Evolutionary conservation across 35 echinoderm and acorn worm species (phyloP).

Genomic region (Apostichopus parvimensis): DNA sequence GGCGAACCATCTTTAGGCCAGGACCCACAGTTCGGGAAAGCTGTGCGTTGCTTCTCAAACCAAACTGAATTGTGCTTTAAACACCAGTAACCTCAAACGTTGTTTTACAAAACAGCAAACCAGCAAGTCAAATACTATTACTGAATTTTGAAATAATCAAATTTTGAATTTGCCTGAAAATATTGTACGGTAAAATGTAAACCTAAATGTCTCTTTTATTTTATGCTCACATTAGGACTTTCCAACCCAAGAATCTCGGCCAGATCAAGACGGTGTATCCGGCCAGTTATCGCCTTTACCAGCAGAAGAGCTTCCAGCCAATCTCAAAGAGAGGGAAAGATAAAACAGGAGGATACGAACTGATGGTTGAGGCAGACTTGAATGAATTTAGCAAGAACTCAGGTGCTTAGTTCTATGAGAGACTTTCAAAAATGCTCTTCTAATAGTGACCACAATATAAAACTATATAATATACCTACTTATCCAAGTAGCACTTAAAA

Average conservation of each 20-base stretch:
- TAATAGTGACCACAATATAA: no score
- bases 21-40: no score
- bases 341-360: conserved; percentile 32
- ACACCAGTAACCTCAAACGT: neutral
- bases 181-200: neutral
- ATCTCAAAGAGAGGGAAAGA: conserved; percentile 20
- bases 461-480: no score
- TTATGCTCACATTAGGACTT: conserved; percentile 58
- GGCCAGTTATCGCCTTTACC: conserved; percentile 68
- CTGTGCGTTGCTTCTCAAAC: no score
- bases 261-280: conserved; percentile 96
- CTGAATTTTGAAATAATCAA: neutral
- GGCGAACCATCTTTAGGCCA: no score
- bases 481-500: no score
- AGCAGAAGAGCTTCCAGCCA: conserved; percentile 56
- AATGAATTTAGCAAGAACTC: neutral
- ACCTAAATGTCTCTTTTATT: neutral
- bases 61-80: no score
- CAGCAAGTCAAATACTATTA: neutral
- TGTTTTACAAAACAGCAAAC: neutral
- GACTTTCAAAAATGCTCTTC: neutral
- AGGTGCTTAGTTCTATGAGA: neutral
- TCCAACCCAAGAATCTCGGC: conserved; percentile 73
- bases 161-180: neutral
- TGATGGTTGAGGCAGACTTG: conserved; percentile 77